A percentile compares a stretch with the other conserved stretches of the same genome.
Conservation (phyloP, 1,140 invertebrate species). For the Idris sp. region DNA sequence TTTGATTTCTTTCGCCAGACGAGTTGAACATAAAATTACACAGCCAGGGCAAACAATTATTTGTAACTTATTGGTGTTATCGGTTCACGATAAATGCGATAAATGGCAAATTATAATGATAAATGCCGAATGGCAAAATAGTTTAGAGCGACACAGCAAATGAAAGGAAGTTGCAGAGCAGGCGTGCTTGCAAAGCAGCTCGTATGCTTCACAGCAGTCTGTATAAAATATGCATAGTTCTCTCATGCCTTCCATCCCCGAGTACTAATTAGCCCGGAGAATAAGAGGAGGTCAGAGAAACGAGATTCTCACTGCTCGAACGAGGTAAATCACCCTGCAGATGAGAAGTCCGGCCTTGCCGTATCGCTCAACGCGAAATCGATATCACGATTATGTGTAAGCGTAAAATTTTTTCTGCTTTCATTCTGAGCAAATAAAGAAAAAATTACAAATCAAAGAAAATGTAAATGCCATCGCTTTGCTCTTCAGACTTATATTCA, state of each 20-base stretch:
- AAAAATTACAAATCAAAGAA: slow-evolving; percentile 40
- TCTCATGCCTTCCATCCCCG: slow-evolving; percentile 57
- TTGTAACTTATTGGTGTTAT: slow-evolving; percentile 40
- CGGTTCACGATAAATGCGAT: slow-evolving; percentile 38
- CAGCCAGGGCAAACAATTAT: slow-evolving; percentile 33
- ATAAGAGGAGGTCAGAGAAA: slow-evolving; percentile 52
- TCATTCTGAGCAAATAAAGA: slow-evolving; percentile 32
- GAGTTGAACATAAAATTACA: slow-evolving; percentile 27
- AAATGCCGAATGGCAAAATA: slow-evolving; percentile 14
- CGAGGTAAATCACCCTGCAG: slow-evolving; percentile 57
- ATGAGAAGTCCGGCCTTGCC: slow-evolving; percentile 47
- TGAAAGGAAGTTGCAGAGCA: slow-evolving; percentile 39
- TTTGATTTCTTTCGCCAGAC: background rate
- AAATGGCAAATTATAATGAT: slow-evolving; percentile 34
- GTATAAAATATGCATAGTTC: slow-evolving; percentile 61
- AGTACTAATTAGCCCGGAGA: slow-evolving; percentile 54
- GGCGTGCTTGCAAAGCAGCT: slow-evolving; percentile 12
- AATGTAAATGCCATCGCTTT: too few relatives aligned
- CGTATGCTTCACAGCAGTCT: slow-evolving; percentile 29
- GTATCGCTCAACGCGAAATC: slow-evolving; percentile 50
- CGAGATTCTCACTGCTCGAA: slow-evolving; percentile 52
- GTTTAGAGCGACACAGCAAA: slow-evolving; percentile 36
- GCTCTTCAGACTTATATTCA: too few relatives aligned
- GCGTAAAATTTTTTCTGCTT: slow-evolving; percentile 39
- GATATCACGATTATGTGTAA: slow-evolving; percentile 59